Conservation (phyloP, 2,888 invertebrate genomes). For the Lepas anatifera region DNA sequence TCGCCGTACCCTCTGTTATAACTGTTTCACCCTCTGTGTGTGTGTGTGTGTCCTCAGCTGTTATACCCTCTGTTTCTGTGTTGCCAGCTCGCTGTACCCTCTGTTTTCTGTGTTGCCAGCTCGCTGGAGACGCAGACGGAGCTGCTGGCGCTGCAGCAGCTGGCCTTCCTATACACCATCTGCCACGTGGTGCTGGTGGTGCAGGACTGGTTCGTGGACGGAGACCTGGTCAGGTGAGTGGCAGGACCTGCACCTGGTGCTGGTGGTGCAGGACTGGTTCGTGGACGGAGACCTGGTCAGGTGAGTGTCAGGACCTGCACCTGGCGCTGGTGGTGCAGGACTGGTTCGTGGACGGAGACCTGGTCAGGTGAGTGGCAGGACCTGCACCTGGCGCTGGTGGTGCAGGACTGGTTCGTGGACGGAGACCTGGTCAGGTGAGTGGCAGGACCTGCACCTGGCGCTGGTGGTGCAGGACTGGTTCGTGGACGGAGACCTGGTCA, state of each 20-base stretch:
- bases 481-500: no score
- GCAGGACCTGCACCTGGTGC: no score
- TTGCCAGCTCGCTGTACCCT: no score
- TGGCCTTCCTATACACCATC: conserved; percentile 72
- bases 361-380: background rate
- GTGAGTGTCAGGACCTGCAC: background rate
- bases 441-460: no score
- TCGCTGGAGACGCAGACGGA: conserved; percentile 2
- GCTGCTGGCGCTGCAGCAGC: conserved; percentile 43
- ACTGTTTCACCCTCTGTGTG: no score
- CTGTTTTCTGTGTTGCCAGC: background rate
- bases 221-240: conserved; percentile 42
- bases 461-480: no score
- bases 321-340: background rate
- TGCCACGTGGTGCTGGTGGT: conserved; percentile 81
- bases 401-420: no score
- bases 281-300: conserved; percentile 14
- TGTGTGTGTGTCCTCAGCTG: background rate
- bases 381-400: no score
- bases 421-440: no score
- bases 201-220: conserved; percentile 79
- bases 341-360: background rate
- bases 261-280: no score
- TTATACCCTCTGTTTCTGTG: no score
- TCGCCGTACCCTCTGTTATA: no score